phyloP scores from a whole-genome alignment of 2,797 vertebrate species.

The Cephalopachus bancanus region DNA sequence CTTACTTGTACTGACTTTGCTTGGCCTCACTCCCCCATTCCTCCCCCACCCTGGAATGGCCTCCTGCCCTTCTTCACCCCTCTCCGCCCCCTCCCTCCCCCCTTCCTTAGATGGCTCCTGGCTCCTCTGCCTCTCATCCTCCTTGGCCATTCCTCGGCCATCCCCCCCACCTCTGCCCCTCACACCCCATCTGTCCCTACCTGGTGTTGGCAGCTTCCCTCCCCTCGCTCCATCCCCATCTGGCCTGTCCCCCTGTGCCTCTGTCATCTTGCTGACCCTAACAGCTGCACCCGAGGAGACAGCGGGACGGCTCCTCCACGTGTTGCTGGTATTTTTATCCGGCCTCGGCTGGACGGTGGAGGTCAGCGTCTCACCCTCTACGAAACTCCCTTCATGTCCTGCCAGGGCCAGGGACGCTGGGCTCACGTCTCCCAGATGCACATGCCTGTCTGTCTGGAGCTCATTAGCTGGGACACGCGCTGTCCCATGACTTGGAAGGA shows the following conservation, averaged over 20 bases:
- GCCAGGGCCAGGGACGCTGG: not conserved
- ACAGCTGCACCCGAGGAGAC: not conserved
- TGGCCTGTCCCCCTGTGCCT: accelerated
- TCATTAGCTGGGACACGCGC: not conserved
- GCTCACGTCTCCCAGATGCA: not conserved
- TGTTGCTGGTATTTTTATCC: not conserved
- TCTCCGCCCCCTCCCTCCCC: not conserved
- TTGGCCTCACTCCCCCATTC: too few species aligned
- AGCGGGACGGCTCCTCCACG: not conserved
- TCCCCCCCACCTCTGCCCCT: not conserved
- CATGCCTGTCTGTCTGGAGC: not conserved
- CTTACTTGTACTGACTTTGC: too few species aligned
- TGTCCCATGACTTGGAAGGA: not conserved
- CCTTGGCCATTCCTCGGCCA: not conserved
- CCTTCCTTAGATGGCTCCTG: not conserved
- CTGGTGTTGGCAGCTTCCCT: not conserved
- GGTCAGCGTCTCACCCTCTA: not conserved
- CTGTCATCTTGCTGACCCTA: not conserved
- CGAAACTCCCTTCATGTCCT: not conserved
- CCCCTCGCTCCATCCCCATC: accelerated
- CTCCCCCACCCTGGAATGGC: too few species aligned
- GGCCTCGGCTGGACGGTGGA: not conserved
- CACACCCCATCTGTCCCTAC: not conserved
- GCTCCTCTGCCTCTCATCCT: not conserved
- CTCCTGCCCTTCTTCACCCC: not conserved